Evolutionary conservation across 2,888 invertebrate genomes (phyloP).

Genomic region (Drosophila percnosoma): DNA sequence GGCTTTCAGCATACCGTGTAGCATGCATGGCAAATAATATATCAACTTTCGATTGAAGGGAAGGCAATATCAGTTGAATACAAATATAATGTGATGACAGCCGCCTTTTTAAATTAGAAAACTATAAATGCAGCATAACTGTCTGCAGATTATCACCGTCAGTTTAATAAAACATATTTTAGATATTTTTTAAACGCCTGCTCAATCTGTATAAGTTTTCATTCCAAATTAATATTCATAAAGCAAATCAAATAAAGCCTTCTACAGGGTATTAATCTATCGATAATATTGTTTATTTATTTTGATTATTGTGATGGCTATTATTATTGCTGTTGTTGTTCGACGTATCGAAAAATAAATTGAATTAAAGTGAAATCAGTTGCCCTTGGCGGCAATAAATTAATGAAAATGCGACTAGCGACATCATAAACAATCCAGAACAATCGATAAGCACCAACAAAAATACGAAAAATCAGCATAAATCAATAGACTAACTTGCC

Average conservation of each 20-base stretch:
- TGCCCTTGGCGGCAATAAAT: conserved; percentile 74
- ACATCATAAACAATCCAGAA: conserved; percentile 34
- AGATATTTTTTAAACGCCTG: background rate
- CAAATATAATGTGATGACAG: background rate
- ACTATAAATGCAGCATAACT: background rate
- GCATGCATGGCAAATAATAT: background rate
- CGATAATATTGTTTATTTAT: background rate
- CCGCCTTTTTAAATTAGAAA: background rate
- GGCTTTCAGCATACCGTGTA: conserved; percentile 39
- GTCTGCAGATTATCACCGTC: background rate
- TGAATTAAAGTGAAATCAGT: conserved; percentile 79
- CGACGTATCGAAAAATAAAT: conserved; percentile 70
- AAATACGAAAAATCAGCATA: conserved; percentile 63
- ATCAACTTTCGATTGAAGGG: background rate
- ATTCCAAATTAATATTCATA: background rate
- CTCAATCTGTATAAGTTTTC: background rate
- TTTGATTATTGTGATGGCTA: conserved; percentile 17
- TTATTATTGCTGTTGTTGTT: conserved; percentile 24
- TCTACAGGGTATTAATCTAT: conserved; percentile 23
- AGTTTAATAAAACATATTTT: background rate
- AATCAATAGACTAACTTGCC: conserved; percentile 52
- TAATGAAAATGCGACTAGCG: conserved; percentile 64
- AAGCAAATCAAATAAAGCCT: no score
- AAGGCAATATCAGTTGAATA: no score
- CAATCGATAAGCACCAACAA: conserved; percentile 31